Base-by-base conservation (phyloP, 2,113 vertebrate species). In the Lanius ludovicianus region DNA sequence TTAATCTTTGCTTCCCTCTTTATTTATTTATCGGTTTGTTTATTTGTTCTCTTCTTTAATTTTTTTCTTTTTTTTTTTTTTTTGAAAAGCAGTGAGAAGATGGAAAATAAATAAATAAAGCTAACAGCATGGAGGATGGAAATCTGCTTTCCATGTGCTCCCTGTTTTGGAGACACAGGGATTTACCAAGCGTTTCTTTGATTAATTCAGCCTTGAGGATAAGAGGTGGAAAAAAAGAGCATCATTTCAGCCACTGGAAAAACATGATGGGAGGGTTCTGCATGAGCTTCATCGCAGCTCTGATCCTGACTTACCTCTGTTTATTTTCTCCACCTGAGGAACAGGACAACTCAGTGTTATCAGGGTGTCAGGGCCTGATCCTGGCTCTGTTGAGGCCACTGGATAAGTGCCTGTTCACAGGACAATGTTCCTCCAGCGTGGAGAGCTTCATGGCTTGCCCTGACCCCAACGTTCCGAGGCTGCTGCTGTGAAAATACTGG, bases 61-160 rank as follows among this genome's bases (percentile, higher is more conserved):
- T 44, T 44, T 10, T 9, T 44, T 2, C 4, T 46, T 57, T 42
- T 15, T 42, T 42, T 44, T 19, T 44, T 41, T 57, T 65, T 69
- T 37, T 41, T 2, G 16, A 49, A 59, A 87, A 64, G 10, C 11
- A 15, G 50, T 2, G 0, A 56, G 30, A 78, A 53, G 68, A 21
- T 22, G 33, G 50, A 2, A 50, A 87, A 50, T 31, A 71, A 84
- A 52, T 22, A 69, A 73, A 75, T 20, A 17, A 68, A 84, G 14
- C 33, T 20, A 53, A 7, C 30, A 77, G 35, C 0, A 0, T 20
- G 23, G 35, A 84, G 22, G 30, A 23, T 11, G 57, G 69, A 84
- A 23, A 53, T 95, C 82, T 87, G 7, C 31, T 82, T 89, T 79
- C 24, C 41, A 35, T 5, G 9, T 59, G 4, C 35, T 89, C 46